Conservation (phyloP, 2,888 invertebrate species). For the Polia nebulosa region DNA sequence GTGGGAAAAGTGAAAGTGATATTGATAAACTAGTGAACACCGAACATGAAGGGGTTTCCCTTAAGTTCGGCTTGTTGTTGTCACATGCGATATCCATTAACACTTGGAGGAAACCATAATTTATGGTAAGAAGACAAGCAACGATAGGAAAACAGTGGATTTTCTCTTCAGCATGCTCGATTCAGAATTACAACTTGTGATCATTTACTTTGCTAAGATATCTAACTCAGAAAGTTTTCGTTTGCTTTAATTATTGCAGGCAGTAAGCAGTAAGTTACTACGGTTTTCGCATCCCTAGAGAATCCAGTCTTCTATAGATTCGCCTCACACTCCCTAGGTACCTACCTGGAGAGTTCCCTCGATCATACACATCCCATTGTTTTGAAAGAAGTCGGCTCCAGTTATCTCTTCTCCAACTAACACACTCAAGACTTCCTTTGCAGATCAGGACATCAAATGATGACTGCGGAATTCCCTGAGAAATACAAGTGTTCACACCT, state of each 20-base stretch:
- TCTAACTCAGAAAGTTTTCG: not conserved
- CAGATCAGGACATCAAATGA: not conserved
- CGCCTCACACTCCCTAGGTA: not conserved
- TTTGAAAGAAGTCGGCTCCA: not conserved
- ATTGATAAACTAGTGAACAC: conserved; percentile 47
- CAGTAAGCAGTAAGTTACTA: not conserved
- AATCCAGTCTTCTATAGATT: not conserved
- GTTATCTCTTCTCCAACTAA: not conserved
- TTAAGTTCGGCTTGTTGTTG: conserved; percentile 11
- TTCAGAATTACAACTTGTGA: not conserved
- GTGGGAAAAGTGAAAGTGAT: conserved; percentile 61
- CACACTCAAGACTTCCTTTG: not conserved
- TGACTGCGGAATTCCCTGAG: not conserved
- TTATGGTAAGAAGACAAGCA: not conserved
- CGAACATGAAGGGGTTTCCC: conserved; percentile 38
- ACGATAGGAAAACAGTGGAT: not conserved
- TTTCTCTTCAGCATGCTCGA: not conserved
- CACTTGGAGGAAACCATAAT: not conserved
- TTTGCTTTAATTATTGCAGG: not conserved
- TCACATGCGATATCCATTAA: not conserved
- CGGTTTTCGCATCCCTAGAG: not conserved
- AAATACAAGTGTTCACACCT: not conserved
- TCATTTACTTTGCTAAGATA: not conserved
- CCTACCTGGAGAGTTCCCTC: no score
- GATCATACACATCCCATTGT: not conserved